These are phyloP conservation scores for Myiothlypis coronata DNA, from an alignment of 2,797 vertebrate species.

Conservation along the genomic window DNA sequence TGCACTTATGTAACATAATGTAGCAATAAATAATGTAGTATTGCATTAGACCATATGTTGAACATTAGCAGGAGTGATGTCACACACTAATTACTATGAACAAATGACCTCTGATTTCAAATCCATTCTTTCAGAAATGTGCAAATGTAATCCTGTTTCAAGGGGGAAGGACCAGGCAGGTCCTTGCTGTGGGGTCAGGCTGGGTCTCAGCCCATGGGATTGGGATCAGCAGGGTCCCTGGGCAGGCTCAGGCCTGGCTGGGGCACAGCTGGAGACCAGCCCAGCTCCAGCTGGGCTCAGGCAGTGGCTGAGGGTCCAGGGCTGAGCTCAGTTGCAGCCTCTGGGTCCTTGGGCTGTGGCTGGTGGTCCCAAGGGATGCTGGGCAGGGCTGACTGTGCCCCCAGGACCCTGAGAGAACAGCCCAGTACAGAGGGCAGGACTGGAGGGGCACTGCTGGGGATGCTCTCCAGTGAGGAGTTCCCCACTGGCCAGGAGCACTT, in stretches of 20 bases:
- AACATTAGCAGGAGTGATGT: neutral
- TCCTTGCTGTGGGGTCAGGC: neutral
- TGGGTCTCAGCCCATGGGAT: rapidly evolving
- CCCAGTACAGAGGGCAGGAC: neutral
- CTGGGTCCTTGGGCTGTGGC: neutral
- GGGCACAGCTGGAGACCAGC: neutral
- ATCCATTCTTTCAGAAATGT: neutral
- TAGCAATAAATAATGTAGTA: neutral
- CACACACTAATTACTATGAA: neutral
- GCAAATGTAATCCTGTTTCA: neutral
- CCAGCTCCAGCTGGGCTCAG: neutral
- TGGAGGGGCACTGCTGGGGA: neutral
- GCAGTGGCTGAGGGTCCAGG: neutral
- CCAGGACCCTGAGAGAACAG: neutral
- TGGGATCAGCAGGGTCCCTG: neutral
- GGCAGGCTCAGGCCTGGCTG: neutral
- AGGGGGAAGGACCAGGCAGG: neutral
- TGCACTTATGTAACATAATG: neutral
- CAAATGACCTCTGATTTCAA: neutral
- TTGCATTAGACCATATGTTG: neutral
- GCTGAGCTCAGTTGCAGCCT: neutral
- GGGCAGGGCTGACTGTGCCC: neutral
- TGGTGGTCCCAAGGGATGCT: neutral
- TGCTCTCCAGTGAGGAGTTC: rapidly evolving
- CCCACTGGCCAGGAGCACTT: neutral